Evolutionary conservation across 2,797 vertebrate genomes (phyloP).

Genomic region (Leucoraja ocellata): DNA sequence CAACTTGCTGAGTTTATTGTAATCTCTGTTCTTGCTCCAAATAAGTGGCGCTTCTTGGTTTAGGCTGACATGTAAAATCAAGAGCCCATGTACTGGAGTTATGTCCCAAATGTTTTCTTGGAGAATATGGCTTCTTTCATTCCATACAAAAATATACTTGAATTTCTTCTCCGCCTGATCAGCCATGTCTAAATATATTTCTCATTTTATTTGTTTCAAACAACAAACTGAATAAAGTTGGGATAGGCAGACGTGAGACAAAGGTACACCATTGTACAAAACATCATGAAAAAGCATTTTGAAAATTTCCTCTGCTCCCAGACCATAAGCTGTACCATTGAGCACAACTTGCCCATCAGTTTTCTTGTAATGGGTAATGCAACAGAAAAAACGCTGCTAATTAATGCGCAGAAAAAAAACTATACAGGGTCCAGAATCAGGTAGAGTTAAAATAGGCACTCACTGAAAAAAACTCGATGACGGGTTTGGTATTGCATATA

Average conservation of each 20-base stretch:
- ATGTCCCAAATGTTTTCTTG: background rate
- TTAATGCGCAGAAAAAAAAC: background rate
- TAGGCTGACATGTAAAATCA: background rate
- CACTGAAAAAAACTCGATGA: background rate
- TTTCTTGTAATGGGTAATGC: background rate
- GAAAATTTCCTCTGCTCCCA: background rate
- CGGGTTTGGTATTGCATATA: too few relatives aligned
- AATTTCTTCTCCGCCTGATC: background rate
- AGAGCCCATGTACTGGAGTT: background rate
- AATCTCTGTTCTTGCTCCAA: background rate
- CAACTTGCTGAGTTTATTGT: background rate
- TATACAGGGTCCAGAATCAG: background rate
- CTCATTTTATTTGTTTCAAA: background rate
- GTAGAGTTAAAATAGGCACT: background rate
- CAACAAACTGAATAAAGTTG: background rate
- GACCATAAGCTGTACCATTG: background rate
- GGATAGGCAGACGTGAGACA: background rate
- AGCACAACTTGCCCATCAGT: background rate
- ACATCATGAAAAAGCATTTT: background rate
- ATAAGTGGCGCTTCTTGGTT: background rate
- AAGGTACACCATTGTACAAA: background rate
- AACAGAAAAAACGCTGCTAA: background rate
- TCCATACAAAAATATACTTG: background rate
- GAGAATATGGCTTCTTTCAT: background rate
- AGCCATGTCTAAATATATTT: background rate